Evolutionary conservation across 2,888 invertebrate genomes (phyloP).

Genomic region (Oscheius sp.): DNA sequence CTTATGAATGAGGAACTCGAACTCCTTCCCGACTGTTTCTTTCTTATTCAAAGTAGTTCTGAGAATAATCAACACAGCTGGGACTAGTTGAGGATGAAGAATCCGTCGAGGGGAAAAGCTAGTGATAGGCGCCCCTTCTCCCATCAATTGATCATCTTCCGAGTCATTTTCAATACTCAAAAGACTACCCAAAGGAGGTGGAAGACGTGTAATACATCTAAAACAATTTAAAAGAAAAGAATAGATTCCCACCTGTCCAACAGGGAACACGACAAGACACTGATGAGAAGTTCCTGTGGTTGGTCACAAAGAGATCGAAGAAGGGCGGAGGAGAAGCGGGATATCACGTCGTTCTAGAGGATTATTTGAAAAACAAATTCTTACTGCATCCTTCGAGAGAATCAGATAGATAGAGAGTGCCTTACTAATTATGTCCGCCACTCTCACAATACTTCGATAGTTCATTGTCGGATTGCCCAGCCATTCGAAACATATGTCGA

Average conservation of each 20-base stretch:
- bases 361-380: background rate
- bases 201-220: constrained; percentile 29
- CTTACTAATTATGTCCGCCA: constrained; percentile 27
- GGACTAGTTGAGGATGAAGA: constrained; percentile 24
- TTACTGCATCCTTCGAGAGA: constrained; percentile 12
- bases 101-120: background rate
- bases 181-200: constrained; percentile 25
- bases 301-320: background rate
- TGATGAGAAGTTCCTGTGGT: constrained; percentile 7
- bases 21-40: background rate
- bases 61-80: constrained; percentile 9
- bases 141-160: constrained; percentile 33
- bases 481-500: constrained; percentile 34
- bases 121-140: constrained; percentile 24
- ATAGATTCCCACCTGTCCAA: constrained; percentile 20
- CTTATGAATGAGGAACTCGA: constrained; percentile 21
- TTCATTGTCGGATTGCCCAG: constrained; percentile 11
- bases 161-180: constrained; percentile 29
- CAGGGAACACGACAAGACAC: constrained; percentile 14
- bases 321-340: constrained; percentile 15
- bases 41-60: background rate
- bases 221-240: background rate
- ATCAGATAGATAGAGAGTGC: constrained; percentile 30
- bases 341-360: constrained; percentile 20
- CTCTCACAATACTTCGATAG: constrained; percentile 15